phyloP scores from a whole-genome alignment of 2,113 vertebrate genomes.

The Neomonachus schauinslandi region DNA sequence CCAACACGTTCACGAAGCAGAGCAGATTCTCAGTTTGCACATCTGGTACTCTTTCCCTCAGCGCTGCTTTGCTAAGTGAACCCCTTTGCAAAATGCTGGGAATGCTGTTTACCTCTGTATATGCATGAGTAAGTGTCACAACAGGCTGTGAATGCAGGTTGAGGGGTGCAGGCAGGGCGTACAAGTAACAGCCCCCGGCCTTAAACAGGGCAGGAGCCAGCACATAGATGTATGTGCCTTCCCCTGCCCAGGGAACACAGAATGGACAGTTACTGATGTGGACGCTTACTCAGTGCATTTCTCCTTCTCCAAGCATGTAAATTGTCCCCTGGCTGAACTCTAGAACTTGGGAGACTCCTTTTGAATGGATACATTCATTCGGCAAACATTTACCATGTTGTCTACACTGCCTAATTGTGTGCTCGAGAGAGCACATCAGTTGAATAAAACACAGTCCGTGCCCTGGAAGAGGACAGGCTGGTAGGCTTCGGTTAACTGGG shows the following conservation, averaged over 20 bases:
- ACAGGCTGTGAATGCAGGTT: not conserved
- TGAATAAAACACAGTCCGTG: not conserved
- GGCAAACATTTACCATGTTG: not conserved
- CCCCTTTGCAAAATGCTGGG: not conserved
- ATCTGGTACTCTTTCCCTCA: not conserved
- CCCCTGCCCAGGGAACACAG: not conserved
- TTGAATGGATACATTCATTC: not conserved
- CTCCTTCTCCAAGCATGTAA: not conserved
- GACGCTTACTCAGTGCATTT: not conserved
- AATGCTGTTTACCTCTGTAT: not conserved
- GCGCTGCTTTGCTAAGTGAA: not conserved
- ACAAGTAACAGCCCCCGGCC: fast-evolving
- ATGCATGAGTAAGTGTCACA: not conserved
- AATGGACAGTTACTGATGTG: not conserved
- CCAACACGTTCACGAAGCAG: not conserved
- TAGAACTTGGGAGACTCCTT: not conserved
- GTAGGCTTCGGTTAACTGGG: not conserved
- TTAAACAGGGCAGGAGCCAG: not conserved
- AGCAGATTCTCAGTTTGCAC: not conserved
- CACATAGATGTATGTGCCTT: too few relatives aligned
- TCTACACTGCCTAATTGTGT: not conserved
- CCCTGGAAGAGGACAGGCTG: not conserved
- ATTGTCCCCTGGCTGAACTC: not conserved
- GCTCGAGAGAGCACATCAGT: not conserved
- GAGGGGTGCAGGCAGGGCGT: not conserved